phyloP scores from a whole-genome alignment of 2,888 invertebrate genomes.

The Oxyteleia sp. region DNA sequence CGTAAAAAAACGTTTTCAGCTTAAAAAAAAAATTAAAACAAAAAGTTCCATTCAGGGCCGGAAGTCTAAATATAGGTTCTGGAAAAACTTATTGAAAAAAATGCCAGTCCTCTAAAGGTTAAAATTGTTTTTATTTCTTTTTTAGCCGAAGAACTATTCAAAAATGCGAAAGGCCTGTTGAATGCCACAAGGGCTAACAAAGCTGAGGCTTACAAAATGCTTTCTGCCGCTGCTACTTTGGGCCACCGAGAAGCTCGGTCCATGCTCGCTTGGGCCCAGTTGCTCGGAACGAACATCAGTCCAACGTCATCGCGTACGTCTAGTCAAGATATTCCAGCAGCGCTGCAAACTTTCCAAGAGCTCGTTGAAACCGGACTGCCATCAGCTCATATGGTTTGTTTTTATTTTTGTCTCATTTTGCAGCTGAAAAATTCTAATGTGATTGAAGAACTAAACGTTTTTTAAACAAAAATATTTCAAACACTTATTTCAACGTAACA shows the following conservation, averaged over 20 bases:
- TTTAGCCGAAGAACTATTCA: conserved; percentile 92
- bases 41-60: no score
- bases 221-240: conserved; percentile 93
- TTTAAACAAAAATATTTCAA: no score
- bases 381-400: conserved; percentile 94
- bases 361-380: conserved; percentile 93
- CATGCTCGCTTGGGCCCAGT: conserved; percentile 95
- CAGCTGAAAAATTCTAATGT: no score
- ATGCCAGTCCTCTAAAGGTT: no score
- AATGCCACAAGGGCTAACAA: conserved; percentile 92
- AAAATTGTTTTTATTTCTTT: no score
- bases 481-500: no score
- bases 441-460: no score
- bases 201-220: conserved; percentile 91
- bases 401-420: no score
- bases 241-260: conserved; percentile 95
- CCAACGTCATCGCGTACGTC: conserved; percentile 78
- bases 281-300: conserved; percentile 93
- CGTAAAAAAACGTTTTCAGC: no score
- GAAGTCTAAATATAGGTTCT: no score
- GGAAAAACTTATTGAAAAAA: no score
- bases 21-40: no score
- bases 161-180: conserved; percentile 91
- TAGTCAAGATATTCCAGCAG: conserved; percentile 92
- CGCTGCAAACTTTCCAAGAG: conserved; percentile 92